A percentile compares a stretch with the other conserved stretches of the same genome.
These are phyloP conservation scores for Neodontobutis hainanensis DNA, from an alignment of 2,113 vertebrate genomes.

Conservation along the genomic window DNA sequence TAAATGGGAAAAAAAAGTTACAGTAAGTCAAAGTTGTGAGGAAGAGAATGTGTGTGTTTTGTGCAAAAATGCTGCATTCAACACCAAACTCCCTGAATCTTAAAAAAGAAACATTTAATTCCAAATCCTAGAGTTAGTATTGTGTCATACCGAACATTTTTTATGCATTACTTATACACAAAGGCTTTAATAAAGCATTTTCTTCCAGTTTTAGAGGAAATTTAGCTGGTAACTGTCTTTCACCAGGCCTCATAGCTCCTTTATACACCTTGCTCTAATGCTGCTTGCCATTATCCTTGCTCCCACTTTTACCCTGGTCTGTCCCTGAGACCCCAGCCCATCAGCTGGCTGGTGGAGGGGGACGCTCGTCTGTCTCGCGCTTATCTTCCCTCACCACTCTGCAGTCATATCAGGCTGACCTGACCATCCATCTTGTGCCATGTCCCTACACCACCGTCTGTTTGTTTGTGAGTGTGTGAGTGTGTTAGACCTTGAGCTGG, in stretches of 20 bases:
- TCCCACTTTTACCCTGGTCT: constrained; percentile 27
- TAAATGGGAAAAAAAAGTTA: constrained; percentile 25
- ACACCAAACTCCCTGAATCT: constrained; percentile 21
- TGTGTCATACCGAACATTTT: constrained; percentile 38
- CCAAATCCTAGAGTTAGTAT: constrained; percentile 37
- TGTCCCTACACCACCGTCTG: constrained; percentile 18
- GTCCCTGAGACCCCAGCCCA: constrained; percentile 26
- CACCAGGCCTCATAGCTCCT: constrained; percentile 12
- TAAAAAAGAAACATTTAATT: constrained; percentile 35
- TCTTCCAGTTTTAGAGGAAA: constrained; percentile 19
- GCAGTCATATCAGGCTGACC: constrained; percentile 67
- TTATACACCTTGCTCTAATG: constrained; percentile 36
- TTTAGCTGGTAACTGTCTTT: neutral
- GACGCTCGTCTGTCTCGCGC: constrained; percentile 57
- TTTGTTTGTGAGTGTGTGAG: constrained; percentile 23
- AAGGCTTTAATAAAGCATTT: constrained; percentile 57
- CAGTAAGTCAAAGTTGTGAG: constrained; percentile 20
- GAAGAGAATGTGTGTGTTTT: constrained; percentile 12
- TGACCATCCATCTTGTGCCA: constrained; percentile 69
- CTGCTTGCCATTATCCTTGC: constrained; percentile 13
- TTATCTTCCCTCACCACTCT: constrained; percentile 67
- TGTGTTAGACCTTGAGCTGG: constrained; percentile 54
- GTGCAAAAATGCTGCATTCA: constrained; percentile 27
- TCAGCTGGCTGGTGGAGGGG: constrained; percentile 31
- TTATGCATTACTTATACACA: constrained; percentile 55